Conservation (phyloP, 1,140 invertebrate genomes). For the Drosophila yakuba region DNA sequence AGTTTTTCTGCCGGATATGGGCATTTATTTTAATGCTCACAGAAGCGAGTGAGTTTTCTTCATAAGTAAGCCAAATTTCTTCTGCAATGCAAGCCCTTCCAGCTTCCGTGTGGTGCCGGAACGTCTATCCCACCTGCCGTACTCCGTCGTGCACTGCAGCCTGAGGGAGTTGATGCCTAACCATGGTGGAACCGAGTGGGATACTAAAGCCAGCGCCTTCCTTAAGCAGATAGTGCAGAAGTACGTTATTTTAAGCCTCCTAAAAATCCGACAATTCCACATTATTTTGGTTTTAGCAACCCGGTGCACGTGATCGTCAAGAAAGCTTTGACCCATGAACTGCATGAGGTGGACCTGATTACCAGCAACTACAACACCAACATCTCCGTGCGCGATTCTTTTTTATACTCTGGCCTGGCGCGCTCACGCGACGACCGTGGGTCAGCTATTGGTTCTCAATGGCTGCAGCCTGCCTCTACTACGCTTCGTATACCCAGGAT, state of each 20-base stretch:
- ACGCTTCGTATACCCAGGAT: slow-evolving; percentile 20
- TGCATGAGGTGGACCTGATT: slow-evolving; percentile 59
- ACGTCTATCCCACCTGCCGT: slow-evolving; percentile 32
- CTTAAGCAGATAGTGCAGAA: slow-evolving; percentile 58
- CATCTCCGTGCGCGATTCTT: slow-evolving; percentile 70
- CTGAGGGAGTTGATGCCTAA: slow-evolving; percentile 59
- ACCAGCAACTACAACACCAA: slow-evolving; percentile 25
- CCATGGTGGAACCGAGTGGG: slow-evolving; percentile 39
- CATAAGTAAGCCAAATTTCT: too few species aligned
- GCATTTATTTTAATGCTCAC: slow-evolving; percentile 4
- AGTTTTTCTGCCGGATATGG: slow-evolving; percentile 62
- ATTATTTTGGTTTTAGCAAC: slow-evolving; percentile 1
- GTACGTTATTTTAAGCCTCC: slow-evolving; percentile 18
- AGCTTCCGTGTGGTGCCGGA: slow-evolving; percentile 59
- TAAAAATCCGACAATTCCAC: background rate
- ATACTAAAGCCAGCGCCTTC: slow-evolving; percentile 35
- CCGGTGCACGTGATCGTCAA: slow-evolving; percentile 25
- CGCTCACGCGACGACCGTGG: background rate
- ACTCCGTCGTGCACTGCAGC: slow-evolving; percentile 60
- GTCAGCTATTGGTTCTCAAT: background rate
- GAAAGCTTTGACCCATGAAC: background rate
- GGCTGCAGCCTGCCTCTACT: slow-evolving; percentile 10
- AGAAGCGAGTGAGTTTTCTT: slow-evolving; percentile 31
- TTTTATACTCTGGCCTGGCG: slow-evolving; percentile 75
- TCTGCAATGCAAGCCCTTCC: background rate